Percentiles rank a stretch among this genome's conserved stretches.
Conservation (phyloP, 2,797 vertebrate genomes). For the Gastrophryne carolinensis region DNA sequence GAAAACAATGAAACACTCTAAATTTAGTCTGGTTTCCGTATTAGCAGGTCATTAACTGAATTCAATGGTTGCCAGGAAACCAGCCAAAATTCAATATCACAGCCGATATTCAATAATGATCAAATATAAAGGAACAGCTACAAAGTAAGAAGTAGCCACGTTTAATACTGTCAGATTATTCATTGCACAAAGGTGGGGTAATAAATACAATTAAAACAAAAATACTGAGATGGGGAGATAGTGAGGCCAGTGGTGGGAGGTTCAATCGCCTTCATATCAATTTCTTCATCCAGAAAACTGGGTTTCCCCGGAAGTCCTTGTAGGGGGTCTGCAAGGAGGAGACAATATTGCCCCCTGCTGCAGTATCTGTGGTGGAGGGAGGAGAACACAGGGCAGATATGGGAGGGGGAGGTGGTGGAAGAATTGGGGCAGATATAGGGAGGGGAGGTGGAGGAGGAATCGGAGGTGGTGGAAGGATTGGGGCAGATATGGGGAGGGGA, state of each 20-base stretch:
- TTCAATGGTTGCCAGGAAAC: too few species aligned
- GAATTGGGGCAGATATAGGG: not conserved
- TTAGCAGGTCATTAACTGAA: too few species aligned
- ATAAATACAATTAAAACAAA: not conserved
- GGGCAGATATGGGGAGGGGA: not conserved
- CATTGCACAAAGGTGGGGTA: not conserved
- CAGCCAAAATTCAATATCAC: too few species aligned
- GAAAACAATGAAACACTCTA: too few species aligned
- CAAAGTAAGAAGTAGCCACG: too few species aligned
- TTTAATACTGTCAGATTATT: too few species aligned
- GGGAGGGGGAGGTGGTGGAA: not conserved
- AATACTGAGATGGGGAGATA: not conserved
- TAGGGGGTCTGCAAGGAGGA: slow-evolving; percentile 74
- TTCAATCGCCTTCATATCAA: slow-evolving; percentile 68
- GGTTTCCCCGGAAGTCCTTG: slow-evolving; percentile 77
- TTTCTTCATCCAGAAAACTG: slow-evolving; percentile 97
- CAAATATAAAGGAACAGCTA: too few species aligned
- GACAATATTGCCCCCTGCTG: slow-evolving; percentile 64
- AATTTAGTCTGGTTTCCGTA: too few species aligned
- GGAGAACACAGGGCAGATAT: not conserved
- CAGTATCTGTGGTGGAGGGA: not conserved
- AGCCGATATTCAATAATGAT: too few species aligned
- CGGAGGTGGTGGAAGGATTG: not conserved
- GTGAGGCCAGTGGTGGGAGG: too few species aligned
- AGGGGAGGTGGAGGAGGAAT: not conserved